Evolutionary conservation across 2,113 vertebrate genomes (phyloP).

Genomic region (Turdus rufiventris): DNA sequence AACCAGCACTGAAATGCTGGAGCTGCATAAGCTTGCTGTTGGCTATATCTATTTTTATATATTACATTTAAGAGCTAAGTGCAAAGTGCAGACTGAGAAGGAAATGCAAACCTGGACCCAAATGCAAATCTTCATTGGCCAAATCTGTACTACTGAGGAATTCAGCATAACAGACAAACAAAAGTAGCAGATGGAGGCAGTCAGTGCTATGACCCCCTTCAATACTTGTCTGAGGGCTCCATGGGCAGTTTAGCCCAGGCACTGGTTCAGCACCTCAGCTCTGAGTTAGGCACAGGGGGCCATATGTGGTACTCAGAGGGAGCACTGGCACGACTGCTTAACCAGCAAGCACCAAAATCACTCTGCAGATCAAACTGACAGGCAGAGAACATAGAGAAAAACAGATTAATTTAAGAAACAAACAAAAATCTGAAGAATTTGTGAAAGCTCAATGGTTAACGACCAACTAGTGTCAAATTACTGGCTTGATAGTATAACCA

Average conservation of each 20-base stretch:
- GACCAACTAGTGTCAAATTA: background rate
- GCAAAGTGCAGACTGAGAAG: background rate
- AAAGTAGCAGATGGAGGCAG: background rate
- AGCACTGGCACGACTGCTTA: fast-evolving
- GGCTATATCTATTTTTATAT: background rate
- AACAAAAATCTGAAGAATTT: background rate
- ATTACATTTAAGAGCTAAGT: fast-evolving
- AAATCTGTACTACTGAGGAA: background rate
- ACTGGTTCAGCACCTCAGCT: background rate
- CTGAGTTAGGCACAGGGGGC: background rate
- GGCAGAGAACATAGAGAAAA: background rate
- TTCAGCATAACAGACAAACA: background rate
- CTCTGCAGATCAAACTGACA: background rate
- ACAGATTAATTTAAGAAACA: background rate
- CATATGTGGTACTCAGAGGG: fast-evolving
- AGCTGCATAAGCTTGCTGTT: background rate
- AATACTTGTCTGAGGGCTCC: background rate
- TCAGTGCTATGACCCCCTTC: background rate
- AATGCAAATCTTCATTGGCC: background rate
- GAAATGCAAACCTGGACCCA: background rate
- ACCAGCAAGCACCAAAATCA: background rate
- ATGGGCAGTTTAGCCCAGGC: background rate
- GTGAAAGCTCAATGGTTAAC: background rate
- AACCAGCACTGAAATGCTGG: background rate
- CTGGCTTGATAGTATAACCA: background rate